These are phyloP conservation scores for Drosophila persimilis DNA, from an alignment of 1,140 invertebrate species.

Conservation along the genomic window DNA sequence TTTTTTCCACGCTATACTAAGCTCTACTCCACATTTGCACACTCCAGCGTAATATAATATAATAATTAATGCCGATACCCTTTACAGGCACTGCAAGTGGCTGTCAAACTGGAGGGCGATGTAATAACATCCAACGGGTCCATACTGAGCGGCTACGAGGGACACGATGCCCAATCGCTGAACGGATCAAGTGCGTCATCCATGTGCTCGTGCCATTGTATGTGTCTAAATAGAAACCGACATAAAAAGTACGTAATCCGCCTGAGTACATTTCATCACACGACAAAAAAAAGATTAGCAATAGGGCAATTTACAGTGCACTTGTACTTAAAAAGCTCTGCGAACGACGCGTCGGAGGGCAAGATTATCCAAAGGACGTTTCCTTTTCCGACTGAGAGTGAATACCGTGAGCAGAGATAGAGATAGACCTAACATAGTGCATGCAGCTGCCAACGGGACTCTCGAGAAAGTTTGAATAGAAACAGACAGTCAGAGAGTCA, in stretches of 20 bases:
- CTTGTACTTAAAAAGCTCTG: neutral
- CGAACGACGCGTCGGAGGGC: neutral
- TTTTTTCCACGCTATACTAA: constrained; percentile 22
- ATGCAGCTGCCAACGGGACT: too few species aligned
- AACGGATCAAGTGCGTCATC: constrained; percentile 87
- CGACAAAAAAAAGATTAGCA: constrained; percentile 5
- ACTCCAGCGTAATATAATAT: constrained; percentile 1
- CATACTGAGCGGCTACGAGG: constrained; percentile 88
- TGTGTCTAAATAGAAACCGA: constrained; percentile 86
- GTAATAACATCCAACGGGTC: constrained; percentile 95
- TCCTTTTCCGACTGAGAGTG: constrained; percentile 9
- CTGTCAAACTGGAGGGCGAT: constrained; percentile 96
- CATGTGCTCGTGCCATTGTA: constrained; percentile 91
- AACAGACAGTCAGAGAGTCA: too few species aligned
- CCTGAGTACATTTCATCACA: constrained; percentile 18
- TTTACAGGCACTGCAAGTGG: constrained; percentile 90
- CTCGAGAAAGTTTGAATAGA: too few species aligned
- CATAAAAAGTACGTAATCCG: constrained; percentile 84
- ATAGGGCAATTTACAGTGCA: constrained; percentile 36
- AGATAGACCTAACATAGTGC: constrained; percentile 7
- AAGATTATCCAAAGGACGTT: neutral
- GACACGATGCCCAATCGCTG: constrained; percentile 85
- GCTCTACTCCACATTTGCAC: constrained; percentile 10
- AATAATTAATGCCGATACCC: constrained; percentile 26
- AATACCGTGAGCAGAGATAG: neutral